Percentiles rank a stretch among this genome's conserved stretches.
Conservation (phyloP, 2,888 invertebrate genomes). For the Thyatira batis region DNA sequence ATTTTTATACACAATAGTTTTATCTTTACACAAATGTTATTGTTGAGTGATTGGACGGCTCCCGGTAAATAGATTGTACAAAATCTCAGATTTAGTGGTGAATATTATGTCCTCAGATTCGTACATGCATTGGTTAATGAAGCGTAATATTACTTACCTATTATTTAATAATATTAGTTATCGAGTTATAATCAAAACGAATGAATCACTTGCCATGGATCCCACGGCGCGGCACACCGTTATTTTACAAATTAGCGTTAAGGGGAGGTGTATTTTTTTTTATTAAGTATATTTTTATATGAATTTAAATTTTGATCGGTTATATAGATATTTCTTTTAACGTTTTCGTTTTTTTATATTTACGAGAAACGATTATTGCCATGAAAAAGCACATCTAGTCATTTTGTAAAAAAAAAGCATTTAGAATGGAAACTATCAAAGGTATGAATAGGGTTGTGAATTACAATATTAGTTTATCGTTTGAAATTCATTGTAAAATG, state of each 20-base stretch:
- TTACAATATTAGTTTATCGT: constrained; percentile 71
- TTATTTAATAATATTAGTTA: constrained; percentile 39
- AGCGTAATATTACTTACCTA: constrained; percentile 35
- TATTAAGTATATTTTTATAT: constrained; percentile 39
- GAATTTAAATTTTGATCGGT: constrained; percentile 33
- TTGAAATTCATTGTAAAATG: constrained; percentile 52
- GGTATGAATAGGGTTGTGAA: constrained; percentile 79
- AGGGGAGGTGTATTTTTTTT: constrained; percentile 35
- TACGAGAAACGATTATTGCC: constrained; percentile 47
- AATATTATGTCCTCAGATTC: constrained; percentile 58
- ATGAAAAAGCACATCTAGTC: constrained; percentile 71
- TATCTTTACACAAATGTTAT: constrained; percentile 81
- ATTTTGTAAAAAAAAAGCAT: constrained; percentile 67
- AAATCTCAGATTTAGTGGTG: constrained; percentile 60
- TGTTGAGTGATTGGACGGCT: constrained; percentile 79
- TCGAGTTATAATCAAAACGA: constrained; percentile 30
- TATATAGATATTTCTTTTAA: constrained; percentile 22
- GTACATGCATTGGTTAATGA: constrained; percentile 42
- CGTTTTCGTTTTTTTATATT: constrained; percentile 8
- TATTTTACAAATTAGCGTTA: constrained; percentile 38
- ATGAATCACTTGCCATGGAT: constrained; percentile 50
- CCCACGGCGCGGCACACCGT: constrained; percentile 34
- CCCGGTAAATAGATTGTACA: constrained; percentile 78
- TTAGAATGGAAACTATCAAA: constrained; percentile 55
- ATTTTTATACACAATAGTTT: constrained; percentile 81